Conservation (phyloP, 1,140 invertebrate genomes). For the Cylas formicarius region DNA sequence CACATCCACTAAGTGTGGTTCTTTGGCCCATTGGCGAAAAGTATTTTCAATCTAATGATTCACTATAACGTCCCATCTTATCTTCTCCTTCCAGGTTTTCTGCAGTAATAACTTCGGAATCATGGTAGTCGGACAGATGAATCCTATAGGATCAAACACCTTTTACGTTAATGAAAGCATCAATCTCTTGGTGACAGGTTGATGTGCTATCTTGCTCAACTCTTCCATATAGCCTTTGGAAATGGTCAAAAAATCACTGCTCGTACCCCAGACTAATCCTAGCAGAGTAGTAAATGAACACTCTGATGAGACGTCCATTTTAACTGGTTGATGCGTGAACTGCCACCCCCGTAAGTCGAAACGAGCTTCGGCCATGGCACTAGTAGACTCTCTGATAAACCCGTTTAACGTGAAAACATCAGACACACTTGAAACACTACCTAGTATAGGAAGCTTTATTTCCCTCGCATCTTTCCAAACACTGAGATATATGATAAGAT, state of each 20-base stretch:
- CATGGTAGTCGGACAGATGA: not conserved
- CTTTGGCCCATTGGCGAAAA: constrained; percentile 11
- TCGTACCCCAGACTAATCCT: not conserved
- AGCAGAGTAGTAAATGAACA: not conserved
- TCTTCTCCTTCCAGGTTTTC: constrained; percentile 1
- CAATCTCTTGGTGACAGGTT: not conserved
- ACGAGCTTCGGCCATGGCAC: too few species aligned
- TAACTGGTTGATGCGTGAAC: too few species aligned
- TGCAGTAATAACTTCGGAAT: constrained; percentile 13
- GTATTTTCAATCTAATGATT: not conserved
- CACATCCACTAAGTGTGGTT: too few species aligned
- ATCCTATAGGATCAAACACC: constrained; percentile 7
- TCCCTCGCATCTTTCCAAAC: constrained; percentile 5
- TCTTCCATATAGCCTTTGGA: not conserved
- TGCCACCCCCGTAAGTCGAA: too few species aligned
- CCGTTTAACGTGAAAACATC: constrained; percentile 19
- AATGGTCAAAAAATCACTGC: not conserved
- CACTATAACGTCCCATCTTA: constrained; percentile 6
- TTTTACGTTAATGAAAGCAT: constrained; percentile 6
- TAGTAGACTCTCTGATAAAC: not conserved
- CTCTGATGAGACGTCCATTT: too few species aligned
- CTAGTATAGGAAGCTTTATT: not conserved
- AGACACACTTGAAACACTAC: constrained; percentile 19
- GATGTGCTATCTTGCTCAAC: not conserved
- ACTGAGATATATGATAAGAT: constrained; percentile 4